Percentiles rank a stretch among this genome's conserved stretches.
Conservation (phyloP, 92 coral and sea anemone genomes). For the Blastomussa wellsi region DNA sequence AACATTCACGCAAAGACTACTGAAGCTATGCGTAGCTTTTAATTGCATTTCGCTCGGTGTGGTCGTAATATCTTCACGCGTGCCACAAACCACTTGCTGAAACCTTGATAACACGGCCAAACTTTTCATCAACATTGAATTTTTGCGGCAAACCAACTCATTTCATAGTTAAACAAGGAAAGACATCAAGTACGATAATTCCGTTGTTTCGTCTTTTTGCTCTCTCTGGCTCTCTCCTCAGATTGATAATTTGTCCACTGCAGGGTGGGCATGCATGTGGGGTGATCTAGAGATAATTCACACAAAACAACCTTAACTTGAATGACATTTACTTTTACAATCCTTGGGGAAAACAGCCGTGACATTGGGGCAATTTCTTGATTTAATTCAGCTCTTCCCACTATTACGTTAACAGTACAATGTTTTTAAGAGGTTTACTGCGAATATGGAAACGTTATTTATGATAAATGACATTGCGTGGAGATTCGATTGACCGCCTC, state of each 20-base stretch:
- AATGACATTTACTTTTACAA: neutral
- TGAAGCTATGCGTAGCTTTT: neutral
- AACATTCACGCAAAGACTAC: conserved; percentile 26
- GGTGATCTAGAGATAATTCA: neutral
- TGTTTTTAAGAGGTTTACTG: neutral
- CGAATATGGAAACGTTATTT: neutral
- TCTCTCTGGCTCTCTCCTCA: neutral
- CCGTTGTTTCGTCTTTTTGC: neutral
- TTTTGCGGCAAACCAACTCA: conserved; percentile 20
- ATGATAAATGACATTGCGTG: neutral
- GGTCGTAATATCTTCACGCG: conserved; percentile 31
- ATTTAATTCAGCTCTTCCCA: neutral
- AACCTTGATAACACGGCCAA: conserved; percentile 33
- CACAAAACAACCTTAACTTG: conserved; percentile 4
- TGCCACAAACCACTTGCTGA: conserved; percentile 31
- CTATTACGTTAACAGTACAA: neutral
- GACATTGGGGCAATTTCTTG: neutral
- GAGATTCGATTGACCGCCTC: neutral
- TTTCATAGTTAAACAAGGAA: neutral
- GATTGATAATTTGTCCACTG: neutral
- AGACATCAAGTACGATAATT: neutral
- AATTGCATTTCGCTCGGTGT: conserved; percentile 25
- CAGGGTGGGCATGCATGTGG: conserved; percentile 11
- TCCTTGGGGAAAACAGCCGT: neutral
- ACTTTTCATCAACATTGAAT: conserved; percentile 37